Base-by-base conservation (phyloP, 2,797 vertebrate genomes). In the Sphaeramia orbicularis region DNA sequence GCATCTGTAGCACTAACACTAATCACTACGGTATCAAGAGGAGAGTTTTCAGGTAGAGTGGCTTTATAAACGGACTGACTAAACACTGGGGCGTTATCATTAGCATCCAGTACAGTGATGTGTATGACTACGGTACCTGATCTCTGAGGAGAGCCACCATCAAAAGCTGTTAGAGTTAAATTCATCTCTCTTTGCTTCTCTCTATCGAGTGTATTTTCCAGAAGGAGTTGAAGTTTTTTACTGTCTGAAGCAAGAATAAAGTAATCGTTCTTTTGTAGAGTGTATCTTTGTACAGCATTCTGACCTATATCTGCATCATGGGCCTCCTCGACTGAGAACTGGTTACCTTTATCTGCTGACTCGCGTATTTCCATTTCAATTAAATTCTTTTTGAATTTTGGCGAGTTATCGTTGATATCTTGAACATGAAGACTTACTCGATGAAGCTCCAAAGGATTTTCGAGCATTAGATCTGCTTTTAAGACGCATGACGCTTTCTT, bases 351-450 rank as follows among this genome's bases (percentile, higher is more conserved):
- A 0, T 0, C 68, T 0, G 89, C 82, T 0, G 84, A 90, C 55
- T 94, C 93, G 0, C 4, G 0, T 1, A 94, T 93, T 76, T 94
- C 93, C 50, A 94, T 55, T 76, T 88, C 76, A 8, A 95, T 83
- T 7, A 83, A 13, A n/a, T 89, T 62, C 0, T 88, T 56, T 11
- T 51, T 87, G 36, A 96, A 96, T 57, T 65, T 43, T 0, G 95
- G 95, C 0, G 88, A 55, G 57, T 96, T 95, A 35, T 96, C 95
- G 49, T 96, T 96, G 0, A 95, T 42, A 71, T 96, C 95, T 44
- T 87, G 86, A 59, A 96, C 54, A 60, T 92, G 89, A 35, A 96
- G n/a, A 80, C 65, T 86, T 0, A 93, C 1, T 4, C 65, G 83
- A 45, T 93, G 88, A 6, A 92, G 71, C 50, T 92, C 89, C 4